Percentiles rank a stretch among this genome's conserved stretches.
Conservation (phyloP, 2,113 vertebrate species). For the Albula goreensis region DNA sequence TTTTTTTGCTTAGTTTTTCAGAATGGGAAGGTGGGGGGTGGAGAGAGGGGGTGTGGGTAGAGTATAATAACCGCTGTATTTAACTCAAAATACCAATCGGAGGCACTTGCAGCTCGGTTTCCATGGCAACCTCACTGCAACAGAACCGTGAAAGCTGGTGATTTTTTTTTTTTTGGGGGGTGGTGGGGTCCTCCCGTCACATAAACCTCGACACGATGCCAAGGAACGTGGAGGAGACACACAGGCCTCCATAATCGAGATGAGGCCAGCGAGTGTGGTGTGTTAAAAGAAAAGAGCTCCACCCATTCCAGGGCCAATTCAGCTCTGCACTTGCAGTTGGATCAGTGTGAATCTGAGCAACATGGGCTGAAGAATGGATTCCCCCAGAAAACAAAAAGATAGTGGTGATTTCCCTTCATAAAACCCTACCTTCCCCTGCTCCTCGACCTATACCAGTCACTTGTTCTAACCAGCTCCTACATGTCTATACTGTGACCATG, state of each 20-base stretch:
- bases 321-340: too few relatives aligned
- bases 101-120: slow-evolving; percentile 54
- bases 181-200: slow-evolving; percentile 31
- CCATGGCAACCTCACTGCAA: slow-evolving; percentile 70
- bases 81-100: slow-evolving; percentile 61
- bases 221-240: neutral
- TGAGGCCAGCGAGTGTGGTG: neutral
- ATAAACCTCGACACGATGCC: neutral
- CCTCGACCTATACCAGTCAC: neutral
- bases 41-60: slow-evolving; percentile 31
- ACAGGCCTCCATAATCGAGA: neutral
- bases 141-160: slow-evolving; percentile 46
- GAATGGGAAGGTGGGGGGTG: slow-evolving; percentile 41
- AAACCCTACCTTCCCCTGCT: too few relatives aligned
- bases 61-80: slow-evolving; percentile 55
- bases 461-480: neutral
- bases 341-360: too few relatives aligned
- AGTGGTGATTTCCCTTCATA: too few relatives aligned
- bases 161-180: slow-evolving; percentile 54
- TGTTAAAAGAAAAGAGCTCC: too few relatives aligned
- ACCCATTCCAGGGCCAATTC: too few relatives aligned
- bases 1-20: neutral
- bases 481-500: neutral
- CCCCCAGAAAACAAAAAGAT: too few relatives aligned
- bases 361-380: too few relatives aligned